A percentile compares a stretch with the other conserved stretches of the same genome.
phyloP scores from a whole-genome alignment of 2,797 vertebrate genomes.

The Margarornis squamiger region DNA sequence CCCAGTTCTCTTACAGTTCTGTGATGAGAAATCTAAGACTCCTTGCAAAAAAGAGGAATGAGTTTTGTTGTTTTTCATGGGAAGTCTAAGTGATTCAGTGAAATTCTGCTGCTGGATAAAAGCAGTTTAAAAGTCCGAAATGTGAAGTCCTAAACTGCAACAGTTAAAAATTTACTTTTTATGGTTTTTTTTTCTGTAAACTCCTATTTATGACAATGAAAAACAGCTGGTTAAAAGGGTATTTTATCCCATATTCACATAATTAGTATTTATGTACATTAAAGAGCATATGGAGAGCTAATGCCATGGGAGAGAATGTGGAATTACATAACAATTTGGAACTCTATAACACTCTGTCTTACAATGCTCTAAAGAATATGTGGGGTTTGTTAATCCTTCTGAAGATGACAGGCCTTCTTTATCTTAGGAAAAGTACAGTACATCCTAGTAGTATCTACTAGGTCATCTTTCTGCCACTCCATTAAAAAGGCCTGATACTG shows the following conservation, averaged over 20 bases:
- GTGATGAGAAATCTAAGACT: not conserved
- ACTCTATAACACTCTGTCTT: not conserved
- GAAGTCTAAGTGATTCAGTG: not conserved
- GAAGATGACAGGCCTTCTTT: constrained; percentile 4
- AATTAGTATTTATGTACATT: not conserved
- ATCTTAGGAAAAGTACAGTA: not conserved
- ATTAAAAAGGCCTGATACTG: not conserved
- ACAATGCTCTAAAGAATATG: not conserved
- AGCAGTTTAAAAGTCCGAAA: not conserved
- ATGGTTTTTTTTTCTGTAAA: not conserved
- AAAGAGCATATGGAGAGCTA: not conserved
- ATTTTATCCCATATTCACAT: not conserved
- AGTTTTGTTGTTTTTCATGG: not conserved
- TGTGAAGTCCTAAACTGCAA: not conserved
- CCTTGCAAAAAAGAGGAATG: not conserved
- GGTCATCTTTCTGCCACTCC: not conserved
- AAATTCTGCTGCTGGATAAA: not conserved
- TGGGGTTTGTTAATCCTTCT: not conserved
- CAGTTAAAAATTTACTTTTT: not conserved
- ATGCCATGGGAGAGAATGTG: not conserved
- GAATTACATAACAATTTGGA: not conserved
- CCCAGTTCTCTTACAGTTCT: not conserved
- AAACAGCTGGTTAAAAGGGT: not conserved
- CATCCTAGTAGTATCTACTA: not conserved
- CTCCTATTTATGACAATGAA: not conserved